A percentile compares a stretch with the other conserved stretches of the same genome.
Evolutionary conservation across 2,797 vertebrate species (phyloP).

Genomic region (Esox lucius): DNA sequence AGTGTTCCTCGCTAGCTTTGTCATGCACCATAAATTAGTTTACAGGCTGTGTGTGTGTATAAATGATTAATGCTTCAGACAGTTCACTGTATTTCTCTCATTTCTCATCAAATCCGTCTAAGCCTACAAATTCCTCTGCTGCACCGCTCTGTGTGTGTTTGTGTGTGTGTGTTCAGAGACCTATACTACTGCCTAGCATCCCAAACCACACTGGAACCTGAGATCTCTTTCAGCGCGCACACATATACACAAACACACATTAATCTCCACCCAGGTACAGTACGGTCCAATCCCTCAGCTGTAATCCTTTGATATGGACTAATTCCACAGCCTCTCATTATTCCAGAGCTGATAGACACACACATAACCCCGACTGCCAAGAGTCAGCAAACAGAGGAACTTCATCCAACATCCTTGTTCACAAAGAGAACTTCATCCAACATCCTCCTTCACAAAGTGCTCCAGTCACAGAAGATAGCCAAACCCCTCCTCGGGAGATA

Average conservation of each 20-base stretch:
- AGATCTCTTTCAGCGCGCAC: neutral
- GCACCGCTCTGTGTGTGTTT: neutral
- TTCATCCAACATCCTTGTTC: neutral
- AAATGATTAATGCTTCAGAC: neutral
- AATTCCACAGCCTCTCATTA: too few species aligned
- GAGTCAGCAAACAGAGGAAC: neutral
- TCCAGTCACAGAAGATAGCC: neutral
- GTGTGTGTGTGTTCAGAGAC: neutral
- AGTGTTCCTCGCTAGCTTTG: neutral
- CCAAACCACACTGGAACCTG: neutral
- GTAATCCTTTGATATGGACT: too few species aligned
- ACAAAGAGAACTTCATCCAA: neutral
- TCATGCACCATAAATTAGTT: neutral
- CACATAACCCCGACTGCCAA: neutral
- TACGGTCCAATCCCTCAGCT: too few species aligned
- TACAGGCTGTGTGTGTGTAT: neutral
- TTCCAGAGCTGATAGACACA: too few species aligned
- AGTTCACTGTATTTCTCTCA: neutral
- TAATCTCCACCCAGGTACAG: too few species aligned
- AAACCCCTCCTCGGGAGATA: too few species aligned
- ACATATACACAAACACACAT: slow-evolving; percentile 9
- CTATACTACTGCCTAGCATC: neutral
- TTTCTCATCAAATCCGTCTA: neutral
- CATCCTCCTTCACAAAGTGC: neutral
- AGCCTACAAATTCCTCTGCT: neutral